A percentile compares a stretch with the other conserved stretches of the same genome.
These are phyloP conservation scores for Sinelater perroti DNA, from an alignment of 2,888 invertebrate genomes.

Conservation along the genomic window DNA sequence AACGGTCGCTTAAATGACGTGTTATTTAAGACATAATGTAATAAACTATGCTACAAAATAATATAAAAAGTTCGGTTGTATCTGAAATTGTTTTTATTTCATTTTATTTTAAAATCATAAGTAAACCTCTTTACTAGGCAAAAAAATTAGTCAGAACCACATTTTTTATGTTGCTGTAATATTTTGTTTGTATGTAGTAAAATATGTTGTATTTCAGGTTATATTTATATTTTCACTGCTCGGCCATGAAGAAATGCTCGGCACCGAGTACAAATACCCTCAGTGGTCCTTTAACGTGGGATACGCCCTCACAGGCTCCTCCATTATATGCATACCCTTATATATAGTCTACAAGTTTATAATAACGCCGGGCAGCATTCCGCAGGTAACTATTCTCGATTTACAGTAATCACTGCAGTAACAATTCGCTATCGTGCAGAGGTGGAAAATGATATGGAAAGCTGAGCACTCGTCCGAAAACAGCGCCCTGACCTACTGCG, in stretches of 20 bases:
- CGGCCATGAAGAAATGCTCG: conserved; percentile 82
- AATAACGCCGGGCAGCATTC: conserved; percentile 71
- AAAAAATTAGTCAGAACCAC: too few species aligned
- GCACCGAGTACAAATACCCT: conserved; percentile 78
- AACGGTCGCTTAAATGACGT: too few species aligned
- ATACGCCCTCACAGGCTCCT: conserved; percentile 84
- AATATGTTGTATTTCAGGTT: conserved; percentile 68
- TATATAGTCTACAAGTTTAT: conserved; percentile 82
- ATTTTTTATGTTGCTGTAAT: too few species aligned
- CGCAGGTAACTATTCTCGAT: conserved; percentile 60
- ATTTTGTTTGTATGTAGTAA: too few species aligned
- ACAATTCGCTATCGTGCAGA: conserved; percentile 52
- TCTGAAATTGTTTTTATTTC: too few species aligned
- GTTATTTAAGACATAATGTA: too few species aligned
- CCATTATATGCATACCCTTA: conserved; percentile 84
- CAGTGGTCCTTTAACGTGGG: conserved; percentile 84
- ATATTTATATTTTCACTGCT: conserved; percentile 86
- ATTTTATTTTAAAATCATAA: too few species aligned
- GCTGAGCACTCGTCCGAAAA: conserved; percentile 61
- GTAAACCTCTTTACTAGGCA: too few species aligned
- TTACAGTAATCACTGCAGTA: too few species aligned
- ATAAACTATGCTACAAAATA: too few species aligned
- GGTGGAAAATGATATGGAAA: conserved; percentile 62
- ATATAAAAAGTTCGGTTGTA: too few species aligned
- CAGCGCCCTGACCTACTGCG: conserved; percentile 61